Evolutionary conservation across 2,888 invertebrate genomes (phyloP).

Genomic region (Drosophila prostipennis): DNA sequence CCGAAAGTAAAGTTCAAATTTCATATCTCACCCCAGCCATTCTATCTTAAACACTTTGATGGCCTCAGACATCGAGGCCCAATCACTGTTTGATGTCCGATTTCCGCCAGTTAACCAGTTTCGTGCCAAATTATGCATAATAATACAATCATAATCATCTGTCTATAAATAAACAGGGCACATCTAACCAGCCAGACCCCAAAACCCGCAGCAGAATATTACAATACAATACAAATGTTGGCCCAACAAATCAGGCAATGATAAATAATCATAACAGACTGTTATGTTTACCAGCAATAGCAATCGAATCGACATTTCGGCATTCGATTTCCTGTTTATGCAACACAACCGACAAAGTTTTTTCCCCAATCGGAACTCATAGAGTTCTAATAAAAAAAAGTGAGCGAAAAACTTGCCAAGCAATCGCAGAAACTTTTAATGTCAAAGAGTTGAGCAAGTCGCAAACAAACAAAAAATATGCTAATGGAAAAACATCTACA

Average conservation of each 20-base stretch:
- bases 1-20: slow-evolving; percentile 1
- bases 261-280: slow-evolving; percentile 44
- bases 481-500: slow-evolving; percentile 51
- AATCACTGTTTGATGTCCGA: slow-evolving; percentile 20
- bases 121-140: slow-evolving; percentile 46
- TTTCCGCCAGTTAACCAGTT: slow-evolving; percentile 52
- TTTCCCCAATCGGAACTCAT: slow-evolving; percentile 49
- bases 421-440: slow-evolving; percentile 41
- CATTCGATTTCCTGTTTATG: slow-evolving; percentile 71
- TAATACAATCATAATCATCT: slow-evolving; percentile 34
- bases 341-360: slow-evolving; percentile 45
- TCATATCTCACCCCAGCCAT: neutral
- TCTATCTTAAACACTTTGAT: slow-evolving; percentile 6
- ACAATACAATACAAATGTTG: slow-evolving; percentile 46
- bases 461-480: slow-evolving; percentile 43
- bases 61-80: slow-evolving; percentile 14
- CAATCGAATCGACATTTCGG: slow-evolving; percentile 48
- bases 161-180: slow-evolving; percentile 43
- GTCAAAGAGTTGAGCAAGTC: slow-evolving; percentile 37
- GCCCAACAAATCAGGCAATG: slow-evolving; percentile 35
- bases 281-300: slow-evolving; percentile 58
- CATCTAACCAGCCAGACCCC: slow-evolving; percentile 18
- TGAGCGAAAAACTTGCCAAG: slow-evolving; percentile 28
- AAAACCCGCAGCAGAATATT: slow-evolving; percentile 44
- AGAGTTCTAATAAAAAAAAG: slow-evolving; percentile 22